These are phyloP conservation scores for Suncus etruscus DNA, from an alignment of 2,113 vertebrate genomes.

Conservation along the genomic window DNA sequence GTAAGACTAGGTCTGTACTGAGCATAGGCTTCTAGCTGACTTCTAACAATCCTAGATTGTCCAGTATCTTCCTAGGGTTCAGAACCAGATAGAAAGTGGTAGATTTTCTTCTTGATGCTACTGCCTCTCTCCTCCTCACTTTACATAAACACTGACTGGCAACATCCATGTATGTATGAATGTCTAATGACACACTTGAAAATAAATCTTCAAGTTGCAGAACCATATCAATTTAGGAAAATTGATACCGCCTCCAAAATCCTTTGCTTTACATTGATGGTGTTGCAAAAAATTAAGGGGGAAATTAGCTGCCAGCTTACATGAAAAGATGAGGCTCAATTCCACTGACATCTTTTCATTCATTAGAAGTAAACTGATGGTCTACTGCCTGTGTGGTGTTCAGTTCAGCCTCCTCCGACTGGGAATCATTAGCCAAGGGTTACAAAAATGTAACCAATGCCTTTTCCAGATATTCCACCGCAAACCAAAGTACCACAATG, in stretches of 20 bases:
- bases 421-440: conserved; percentile 80
- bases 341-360: conserved; percentile 66
- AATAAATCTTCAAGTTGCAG: conserved; percentile 47
- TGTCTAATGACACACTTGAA: conserved; percentile 51
- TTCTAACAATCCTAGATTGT: too few relatives aligned
- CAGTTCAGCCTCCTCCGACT: conserved; percentile 57
- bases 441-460: conserved; percentile 80
- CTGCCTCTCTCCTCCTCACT: too few relatives aligned
- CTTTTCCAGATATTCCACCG: conserved; percentile 77
- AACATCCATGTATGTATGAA: not conserved
- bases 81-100: too few relatives aligned
- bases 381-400: conserved; percentile 79
- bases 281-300: conserved; percentile 64
- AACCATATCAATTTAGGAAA: conserved; percentile 60
- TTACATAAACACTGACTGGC: too few relatives aligned
- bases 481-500: conserved; percentile 71
- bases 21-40: too few relatives aligned
- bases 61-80: too few relatives aligned
- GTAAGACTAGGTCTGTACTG: too few relatives aligned
- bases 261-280: conserved; percentile 52
- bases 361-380: conserved; percentile 75
- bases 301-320: conserved; percentile 70
- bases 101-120: too few relatives aligned
- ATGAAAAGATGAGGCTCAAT: conserved; percentile 61
- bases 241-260: conserved; percentile 30